These are phyloP conservation scores for Onychomys arenicola DNA, from an alignment of 2,797 vertebrate genomes.

Conservation along the genomic window DNA sequence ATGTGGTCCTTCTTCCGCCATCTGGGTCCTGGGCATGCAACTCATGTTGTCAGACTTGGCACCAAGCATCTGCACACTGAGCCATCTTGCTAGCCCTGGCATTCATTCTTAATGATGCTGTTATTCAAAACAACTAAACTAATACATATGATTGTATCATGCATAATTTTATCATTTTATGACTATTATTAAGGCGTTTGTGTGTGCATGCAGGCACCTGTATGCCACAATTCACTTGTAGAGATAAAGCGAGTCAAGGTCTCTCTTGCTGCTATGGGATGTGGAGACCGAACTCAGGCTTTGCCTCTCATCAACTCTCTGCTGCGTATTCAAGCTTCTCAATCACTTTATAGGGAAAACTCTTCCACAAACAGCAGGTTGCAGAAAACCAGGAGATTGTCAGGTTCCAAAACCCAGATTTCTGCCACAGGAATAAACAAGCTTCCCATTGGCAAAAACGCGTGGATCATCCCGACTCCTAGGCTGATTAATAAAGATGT, in stretches of 20 bases:
- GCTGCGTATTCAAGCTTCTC: not conserved
- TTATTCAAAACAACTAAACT: not conserved
- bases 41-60: not conserved
- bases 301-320: not conserved
- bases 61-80: not conserved
- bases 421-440: not conserved
- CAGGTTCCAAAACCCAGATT: not conserved
- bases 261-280: not conserved
- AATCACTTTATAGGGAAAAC: not conserved
- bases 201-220: not conserved
- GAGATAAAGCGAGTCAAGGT: not conserved
- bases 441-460: not conserved
- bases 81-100: not conserved
- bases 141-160: not conserved
- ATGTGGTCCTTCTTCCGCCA: not conserved
- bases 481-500: not conserved
- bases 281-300: not conserved
- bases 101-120: not conserved
- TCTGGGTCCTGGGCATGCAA: not conserved
- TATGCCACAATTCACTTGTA: not conserved
- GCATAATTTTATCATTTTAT: not conserved
- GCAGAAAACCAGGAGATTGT: not conserved
- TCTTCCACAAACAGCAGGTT: not conserved
- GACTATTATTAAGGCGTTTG: not conserved
- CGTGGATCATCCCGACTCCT: not conserved